Evolutionary conservation across 2,797 vertebrate genomes (phyloP).

Genomic region (Apogon hyalosoma): DNA sequence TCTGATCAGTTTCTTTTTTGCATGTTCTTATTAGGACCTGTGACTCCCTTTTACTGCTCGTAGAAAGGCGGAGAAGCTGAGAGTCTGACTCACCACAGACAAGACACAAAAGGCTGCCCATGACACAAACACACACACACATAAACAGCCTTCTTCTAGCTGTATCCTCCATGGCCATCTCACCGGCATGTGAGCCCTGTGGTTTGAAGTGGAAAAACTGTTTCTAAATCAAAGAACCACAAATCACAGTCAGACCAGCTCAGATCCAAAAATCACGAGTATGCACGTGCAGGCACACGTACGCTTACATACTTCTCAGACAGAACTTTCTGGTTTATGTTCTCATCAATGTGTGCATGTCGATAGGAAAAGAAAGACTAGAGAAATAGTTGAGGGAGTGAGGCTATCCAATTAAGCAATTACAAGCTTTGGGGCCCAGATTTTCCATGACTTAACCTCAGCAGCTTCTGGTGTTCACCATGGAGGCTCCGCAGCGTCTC

Average conservation of each 20-base stretch:
- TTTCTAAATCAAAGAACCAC: constrained; percentile 61
- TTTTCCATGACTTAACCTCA: constrained; percentile 82
- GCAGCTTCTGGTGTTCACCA: constrained; percentile 72
- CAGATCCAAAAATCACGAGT: constrained; percentile 32
- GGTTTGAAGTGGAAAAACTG: constrained; percentile 62
- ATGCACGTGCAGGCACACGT: constrained; percentile 50
- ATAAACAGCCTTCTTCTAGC: constrained; percentile 3
- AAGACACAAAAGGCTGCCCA: constrained; percentile 46
- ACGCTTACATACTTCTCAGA: constrained; percentile 51
- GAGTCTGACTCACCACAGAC: constrained; percentile 39
- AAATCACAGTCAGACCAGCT: constrained; percentile 61
- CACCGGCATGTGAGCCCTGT: constrained; percentile 39
- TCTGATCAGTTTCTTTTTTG: constrained; percentile 7
- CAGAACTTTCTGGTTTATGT: constrained; percentile 58
- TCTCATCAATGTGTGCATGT: constrained; percentile 58
- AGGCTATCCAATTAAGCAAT: constrained; percentile 78
- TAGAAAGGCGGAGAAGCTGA: constrained; percentile 27
- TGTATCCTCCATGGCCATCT: constrained; percentile 43
- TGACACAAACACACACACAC: constrained; percentile 4
- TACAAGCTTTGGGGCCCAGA: constrained; percentile 65
- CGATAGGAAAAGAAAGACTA: constrained; percentile 51
- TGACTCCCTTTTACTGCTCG: constrained; percentile 45
- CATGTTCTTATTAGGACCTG: constrained; percentile 9
- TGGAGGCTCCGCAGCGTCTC: constrained; percentile 74
- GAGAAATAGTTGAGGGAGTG: constrained; percentile 61